A percentile compares a stretch with the other conserved stretches of the same genome.
Conservation (phyloP, 2,113 vertebrate genomes). For the Peucedramus taeniatus region DNA sequence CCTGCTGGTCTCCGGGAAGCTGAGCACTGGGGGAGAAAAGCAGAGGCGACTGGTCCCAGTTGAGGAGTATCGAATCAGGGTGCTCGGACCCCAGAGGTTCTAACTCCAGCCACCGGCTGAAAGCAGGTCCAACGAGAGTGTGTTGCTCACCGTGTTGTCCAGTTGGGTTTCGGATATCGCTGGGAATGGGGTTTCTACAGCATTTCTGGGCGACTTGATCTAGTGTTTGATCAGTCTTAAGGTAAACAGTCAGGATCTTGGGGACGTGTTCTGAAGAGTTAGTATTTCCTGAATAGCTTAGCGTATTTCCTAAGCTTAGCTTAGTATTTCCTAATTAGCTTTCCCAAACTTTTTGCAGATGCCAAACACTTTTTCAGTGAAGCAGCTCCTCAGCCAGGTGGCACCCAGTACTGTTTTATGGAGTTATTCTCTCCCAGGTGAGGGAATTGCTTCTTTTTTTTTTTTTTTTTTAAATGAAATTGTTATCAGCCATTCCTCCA, state of each 20-base stretch:
- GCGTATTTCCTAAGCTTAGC: no score
- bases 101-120: neutral
- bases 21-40: neutral
- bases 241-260: neutral
- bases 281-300: neutral
- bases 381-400: neutral
- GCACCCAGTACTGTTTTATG: neutral
- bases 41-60: accelerated
- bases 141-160: neutral
- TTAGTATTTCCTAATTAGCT: neutral
- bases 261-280: neutral
- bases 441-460: neutral
- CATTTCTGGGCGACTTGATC: neutral
- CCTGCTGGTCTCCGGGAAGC: neutral
- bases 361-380: neutral
- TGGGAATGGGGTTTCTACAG: neutral
- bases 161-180: neutral
- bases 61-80: neutral
- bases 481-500: neutral
- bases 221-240: neutral
- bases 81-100: neutral
- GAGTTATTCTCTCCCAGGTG: neutral
- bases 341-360: neutral
- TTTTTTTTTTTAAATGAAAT: neutral
- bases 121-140: neutral